Conservation (phyloP, 53 echinoderm and acorn worm species). For the Luidia sarsii region DNA sequence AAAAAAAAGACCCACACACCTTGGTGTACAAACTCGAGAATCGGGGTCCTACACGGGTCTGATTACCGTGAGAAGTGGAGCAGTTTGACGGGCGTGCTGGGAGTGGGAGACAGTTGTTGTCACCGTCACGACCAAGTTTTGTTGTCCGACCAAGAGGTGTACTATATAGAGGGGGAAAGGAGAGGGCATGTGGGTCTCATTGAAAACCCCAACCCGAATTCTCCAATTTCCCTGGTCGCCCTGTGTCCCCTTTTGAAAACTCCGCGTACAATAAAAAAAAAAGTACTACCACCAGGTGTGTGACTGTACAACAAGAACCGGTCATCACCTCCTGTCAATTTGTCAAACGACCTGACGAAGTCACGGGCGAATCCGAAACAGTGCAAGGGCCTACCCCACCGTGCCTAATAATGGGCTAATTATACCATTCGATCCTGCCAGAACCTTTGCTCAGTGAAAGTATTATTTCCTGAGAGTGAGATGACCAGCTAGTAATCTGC, state of each 20-base stretch:
- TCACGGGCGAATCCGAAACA: too few species aligned
- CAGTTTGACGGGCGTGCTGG: not conserved
- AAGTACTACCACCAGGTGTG: conserved; percentile 31
- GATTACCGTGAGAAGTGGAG: conserved; percentile 55
- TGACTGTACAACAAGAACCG: conserved; percentile 7
- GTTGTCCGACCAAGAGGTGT: conserved; percentile 16
- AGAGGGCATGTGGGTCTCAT: conserved; percentile 51
- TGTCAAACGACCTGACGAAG: too few species aligned
- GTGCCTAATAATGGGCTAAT: too few species aligned
- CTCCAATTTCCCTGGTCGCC: conserved; percentile 30
- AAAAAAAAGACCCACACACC: too few species aligned
- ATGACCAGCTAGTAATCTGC: too few species aligned
- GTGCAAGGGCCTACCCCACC: too few species aligned
- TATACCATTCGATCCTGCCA: too few species aligned
- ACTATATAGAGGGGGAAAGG: too few species aligned
- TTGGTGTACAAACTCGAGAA: conserved; percentile 1
- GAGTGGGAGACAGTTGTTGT: conserved; percentile 34
- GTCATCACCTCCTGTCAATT: conserved; percentile 31
- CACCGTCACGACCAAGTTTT: conserved; percentile 48
- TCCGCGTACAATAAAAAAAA: not conserved
- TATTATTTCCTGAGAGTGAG: too few species aligned
- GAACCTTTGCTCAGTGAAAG: too few species aligned
- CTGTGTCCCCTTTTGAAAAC: conserved; percentile 9
- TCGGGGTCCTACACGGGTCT: conserved; percentile 38
- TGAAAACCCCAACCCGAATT: conserved; percentile 7